These are phyloP conservation scores for Parapristionchus giblindavisi DNA, from an alignment of 2,888 invertebrate genomes.

Conservation along the genomic window DNA sequence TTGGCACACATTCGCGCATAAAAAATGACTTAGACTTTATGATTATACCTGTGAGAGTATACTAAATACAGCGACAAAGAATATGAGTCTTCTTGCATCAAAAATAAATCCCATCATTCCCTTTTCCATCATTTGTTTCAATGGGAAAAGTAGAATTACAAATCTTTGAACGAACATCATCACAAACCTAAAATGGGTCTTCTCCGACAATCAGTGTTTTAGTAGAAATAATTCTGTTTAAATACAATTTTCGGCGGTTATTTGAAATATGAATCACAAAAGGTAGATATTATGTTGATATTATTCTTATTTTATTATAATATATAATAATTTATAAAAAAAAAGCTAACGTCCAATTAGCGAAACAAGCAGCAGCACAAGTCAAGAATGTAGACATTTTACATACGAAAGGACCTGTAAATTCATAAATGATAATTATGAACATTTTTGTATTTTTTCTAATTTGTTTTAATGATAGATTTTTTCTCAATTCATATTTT, in stretches of 20 bases:
- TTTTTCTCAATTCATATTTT: too few relatives aligned
- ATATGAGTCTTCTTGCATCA: conserved; percentile 4
- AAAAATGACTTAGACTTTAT: too few relatives aligned
- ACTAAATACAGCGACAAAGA: background rate
- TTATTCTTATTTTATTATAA: too few relatives aligned
- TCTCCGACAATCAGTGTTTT: background rate
- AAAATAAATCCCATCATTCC: conserved; percentile 25
- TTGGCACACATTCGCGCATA: too few relatives aligned
- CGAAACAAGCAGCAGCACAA: conserved; percentile 29
- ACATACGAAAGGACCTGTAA: conserved; percentile 18
- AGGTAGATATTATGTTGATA: too few relatives aligned
- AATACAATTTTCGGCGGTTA: too few relatives aligned
- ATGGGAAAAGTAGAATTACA: conserved; percentile 25
- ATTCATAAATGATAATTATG: too few relatives aligned
- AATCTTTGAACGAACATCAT: conserved; percentile 35
- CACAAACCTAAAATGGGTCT: conserved; percentile 15
- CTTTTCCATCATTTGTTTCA: conserved; percentile 31
- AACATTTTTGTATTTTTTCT: too few relatives aligned
- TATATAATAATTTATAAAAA: too few relatives aligned
- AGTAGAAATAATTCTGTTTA: too few relatives aligned
- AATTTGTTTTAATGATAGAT: too few relatives aligned
- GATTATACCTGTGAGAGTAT: conserved; percentile 4
- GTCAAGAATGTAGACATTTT: conserved; percentile 9
- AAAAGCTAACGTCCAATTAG: conserved; percentile 35
- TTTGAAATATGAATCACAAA: too few relatives aligned